Conservation (phyloP, 2,113 vertebrate genomes). For the Protobothrops mucrosquamatus region DNA sequence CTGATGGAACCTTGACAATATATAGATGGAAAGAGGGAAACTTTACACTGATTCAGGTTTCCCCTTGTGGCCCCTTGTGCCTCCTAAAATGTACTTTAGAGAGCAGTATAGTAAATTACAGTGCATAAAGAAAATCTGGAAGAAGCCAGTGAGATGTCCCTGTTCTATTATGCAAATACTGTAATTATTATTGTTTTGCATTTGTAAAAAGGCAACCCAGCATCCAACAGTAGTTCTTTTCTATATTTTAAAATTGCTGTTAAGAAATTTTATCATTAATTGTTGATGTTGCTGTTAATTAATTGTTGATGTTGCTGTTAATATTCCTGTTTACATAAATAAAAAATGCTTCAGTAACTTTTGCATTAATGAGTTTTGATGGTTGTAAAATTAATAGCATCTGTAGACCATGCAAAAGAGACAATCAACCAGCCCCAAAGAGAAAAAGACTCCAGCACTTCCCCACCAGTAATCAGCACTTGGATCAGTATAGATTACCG, state of each 20-base stretch:
- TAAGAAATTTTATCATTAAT: conserved; percentile 4
- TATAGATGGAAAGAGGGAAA: not conserved
- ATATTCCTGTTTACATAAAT: not conserved
- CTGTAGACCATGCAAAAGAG: too few relatives aligned
- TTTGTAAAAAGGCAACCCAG: not conserved
- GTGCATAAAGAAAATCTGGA: not conserved
- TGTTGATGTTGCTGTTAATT: conserved; percentile 7
- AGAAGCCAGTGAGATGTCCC: not conserved
- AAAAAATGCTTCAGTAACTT: conserved; percentile 35
- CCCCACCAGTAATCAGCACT: too few relatives aligned
- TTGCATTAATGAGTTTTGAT: not conserved
- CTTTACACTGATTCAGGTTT: not conserved
- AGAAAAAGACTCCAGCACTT: too few relatives aligned
- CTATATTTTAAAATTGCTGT: conserved; percentile 11
- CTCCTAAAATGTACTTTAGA: not conserved
- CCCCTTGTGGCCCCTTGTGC: not conserved
- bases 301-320: conserved; percentile 1
- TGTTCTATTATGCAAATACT: not conserved
- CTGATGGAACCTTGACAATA: not conserved
- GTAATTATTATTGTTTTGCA: not conserved
- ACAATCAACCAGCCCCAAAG: too few relatives aligned
- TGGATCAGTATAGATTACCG: too few relatives aligned
- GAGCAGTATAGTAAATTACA: not conserved
- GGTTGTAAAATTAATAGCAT: not conserved
- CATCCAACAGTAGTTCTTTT: not conserved